These are phyloP conservation scores for Fragum sueziense DNA, from an alignment of 2,888 invertebrate genomes.

Conservation along the genomic window DNA sequence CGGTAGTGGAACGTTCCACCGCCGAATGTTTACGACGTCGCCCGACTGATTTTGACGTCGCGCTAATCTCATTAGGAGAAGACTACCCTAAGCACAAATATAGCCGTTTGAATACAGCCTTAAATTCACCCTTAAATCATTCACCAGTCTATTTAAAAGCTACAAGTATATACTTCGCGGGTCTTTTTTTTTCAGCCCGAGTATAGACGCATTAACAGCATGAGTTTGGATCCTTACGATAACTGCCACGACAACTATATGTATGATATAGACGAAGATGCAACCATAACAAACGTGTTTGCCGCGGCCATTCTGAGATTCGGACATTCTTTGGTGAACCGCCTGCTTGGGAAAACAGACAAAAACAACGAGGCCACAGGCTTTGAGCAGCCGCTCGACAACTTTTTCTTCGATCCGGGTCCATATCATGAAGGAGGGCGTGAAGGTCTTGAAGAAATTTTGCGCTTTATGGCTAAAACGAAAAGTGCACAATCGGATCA, in stretches of 20 bases:
- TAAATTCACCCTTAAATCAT: too few species aligned
- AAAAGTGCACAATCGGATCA: constrained; percentile 41
- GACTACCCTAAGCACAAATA: too few species aligned
- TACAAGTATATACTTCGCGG: too few species aligned
- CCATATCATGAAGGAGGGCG: constrained; percentile 84
- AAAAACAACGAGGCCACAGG: neutral
- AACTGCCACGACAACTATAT: constrained; percentile 82
- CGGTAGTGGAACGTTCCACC: too few species aligned
- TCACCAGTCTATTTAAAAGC: too few species aligned
- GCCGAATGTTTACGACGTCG: too few species aligned
- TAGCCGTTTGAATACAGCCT: too few species aligned
- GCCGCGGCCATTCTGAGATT: constrained; percentile 97
- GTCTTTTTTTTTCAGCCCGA: neutral
- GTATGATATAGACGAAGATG: constrained; percentile 91
- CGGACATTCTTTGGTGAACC: constrained; percentile 96
- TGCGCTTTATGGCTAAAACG: constrained; percentile 33
- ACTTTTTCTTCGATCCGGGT: constrained; percentile 98
- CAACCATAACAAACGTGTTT: constrained; percentile 95
- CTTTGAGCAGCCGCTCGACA: constrained; percentile 85
- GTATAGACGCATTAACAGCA: neutral
- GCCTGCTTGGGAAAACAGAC: neutral
- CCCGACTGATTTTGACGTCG: too few species aligned
- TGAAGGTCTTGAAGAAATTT: constrained; percentile 32
- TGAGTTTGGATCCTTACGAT: neutral
- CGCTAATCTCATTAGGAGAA: too few species aligned